phyloP scores from a whole-genome alignment of 2,113 vertebrate species.

The Pollimyrus isidori region DNA sequence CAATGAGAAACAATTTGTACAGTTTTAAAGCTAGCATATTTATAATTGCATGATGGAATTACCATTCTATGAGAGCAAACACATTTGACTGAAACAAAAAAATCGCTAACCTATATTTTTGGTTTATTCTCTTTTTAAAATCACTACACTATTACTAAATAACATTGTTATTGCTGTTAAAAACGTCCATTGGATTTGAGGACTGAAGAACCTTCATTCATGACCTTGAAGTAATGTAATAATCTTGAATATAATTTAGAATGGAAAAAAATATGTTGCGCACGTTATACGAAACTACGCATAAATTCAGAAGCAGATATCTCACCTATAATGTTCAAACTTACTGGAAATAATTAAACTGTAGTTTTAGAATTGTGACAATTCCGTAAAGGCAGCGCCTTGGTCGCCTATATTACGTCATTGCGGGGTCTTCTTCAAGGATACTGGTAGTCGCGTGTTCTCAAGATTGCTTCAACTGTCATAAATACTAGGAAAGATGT shows the following conservation, averaged over 20 bases:
- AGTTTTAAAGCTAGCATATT: neutral
- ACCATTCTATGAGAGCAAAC: neutral
- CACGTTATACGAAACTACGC: neutral
- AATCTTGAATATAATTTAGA: neutral
- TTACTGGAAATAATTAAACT: neutral
- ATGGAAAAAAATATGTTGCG: neutral
- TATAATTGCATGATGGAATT: neutral
- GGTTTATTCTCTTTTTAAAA: neutral
- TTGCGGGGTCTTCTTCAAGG: slow-evolving; percentile 11
- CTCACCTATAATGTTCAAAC: neutral
- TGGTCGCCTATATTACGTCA: slow-evolving; percentile 29
- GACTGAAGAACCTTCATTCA: neutral
- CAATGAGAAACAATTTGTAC: neutral
- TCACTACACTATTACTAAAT: neutral
- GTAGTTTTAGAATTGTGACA: neutral
- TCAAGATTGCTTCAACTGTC: slow-evolving; percentile 31
- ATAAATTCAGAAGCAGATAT: neutral
- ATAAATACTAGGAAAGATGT: slow-evolving; percentile 40
- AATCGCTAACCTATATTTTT: neutral
- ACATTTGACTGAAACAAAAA: neutral
- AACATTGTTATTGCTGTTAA: neutral
- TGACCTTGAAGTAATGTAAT: neutral
- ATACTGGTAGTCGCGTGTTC: slow-evolving; percentile 7
- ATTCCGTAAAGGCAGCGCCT: slow-evolving; percentile 38
- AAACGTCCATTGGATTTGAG: neutral